Percentiles rank a stretch among this genome's conserved stretches.
phyloP scores from a whole-genome alignment of 2,797 vertebrate genomes.

The Acanthopagrus latus region DNA sequence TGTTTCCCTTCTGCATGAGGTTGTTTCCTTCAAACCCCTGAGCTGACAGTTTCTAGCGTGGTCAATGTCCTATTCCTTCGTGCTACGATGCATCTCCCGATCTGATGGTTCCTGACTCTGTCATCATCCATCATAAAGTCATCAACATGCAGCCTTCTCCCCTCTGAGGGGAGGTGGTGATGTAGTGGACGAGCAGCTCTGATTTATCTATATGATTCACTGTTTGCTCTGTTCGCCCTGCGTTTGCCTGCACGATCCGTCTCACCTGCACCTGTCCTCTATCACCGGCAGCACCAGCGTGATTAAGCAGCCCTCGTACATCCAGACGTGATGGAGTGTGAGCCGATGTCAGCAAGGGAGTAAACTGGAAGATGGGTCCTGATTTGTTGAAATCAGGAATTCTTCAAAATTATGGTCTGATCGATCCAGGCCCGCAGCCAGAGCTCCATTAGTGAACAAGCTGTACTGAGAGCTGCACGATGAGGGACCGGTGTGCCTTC shows the following conservation, averaged over 20 bases:
- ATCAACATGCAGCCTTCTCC: constrained; percentile 67
- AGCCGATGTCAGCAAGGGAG: neutral
- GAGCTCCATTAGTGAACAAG: constrained; percentile 69
- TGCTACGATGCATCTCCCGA: constrained; percentile 54
- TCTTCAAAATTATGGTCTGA: constrained; percentile 49
- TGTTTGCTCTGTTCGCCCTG: constrained; percentile 6
- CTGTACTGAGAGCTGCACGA: constrained; percentile 40
- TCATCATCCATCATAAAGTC: constrained; percentile 80
- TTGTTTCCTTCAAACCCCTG: constrained; percentile 44
- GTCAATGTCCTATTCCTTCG: constrained; percentile 33
- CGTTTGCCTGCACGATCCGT: neutral
- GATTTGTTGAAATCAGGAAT: constrained; percentile 63
- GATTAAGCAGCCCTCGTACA: constrained; percentile 39
- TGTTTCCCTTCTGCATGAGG: constrained; percentile 22
- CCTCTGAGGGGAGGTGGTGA: constrained; percentile 58
- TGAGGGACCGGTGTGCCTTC: constrained; percentile 28
- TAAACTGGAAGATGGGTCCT: constrained; percentile 30
- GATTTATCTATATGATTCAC: constrained; percentile 68
- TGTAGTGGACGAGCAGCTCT: constrained; percentile 42
- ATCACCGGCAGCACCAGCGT: neutral
- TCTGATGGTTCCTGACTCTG: constrained; percentile 54
- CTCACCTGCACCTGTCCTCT: constrained; percentile 29
- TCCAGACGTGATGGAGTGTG: constrained; percentile 45
- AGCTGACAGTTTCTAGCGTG: constrained; percentile 54
- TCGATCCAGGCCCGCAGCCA: constrained; percentile 69